Evolutionary conservation across 1,140 invertebrate species (phyloP).

Genomic region (Lasioglossum baleicum): DNA sequence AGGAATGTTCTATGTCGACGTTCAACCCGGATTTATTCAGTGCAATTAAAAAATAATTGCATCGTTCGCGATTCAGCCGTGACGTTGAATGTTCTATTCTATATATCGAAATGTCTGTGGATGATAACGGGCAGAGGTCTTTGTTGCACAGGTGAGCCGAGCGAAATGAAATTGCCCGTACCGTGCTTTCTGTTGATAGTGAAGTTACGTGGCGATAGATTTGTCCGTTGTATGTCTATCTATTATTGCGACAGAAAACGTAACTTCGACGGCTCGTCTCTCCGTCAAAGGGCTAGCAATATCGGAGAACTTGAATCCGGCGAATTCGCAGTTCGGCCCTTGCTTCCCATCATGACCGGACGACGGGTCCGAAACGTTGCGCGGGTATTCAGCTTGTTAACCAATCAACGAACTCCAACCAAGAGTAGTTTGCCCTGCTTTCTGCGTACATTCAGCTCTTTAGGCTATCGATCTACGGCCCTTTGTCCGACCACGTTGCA

Average conservation of each 20-base stretch:
- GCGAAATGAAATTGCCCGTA: conserved; percentile 14
- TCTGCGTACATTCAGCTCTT: conserved; percentile 44
- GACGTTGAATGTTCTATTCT: not conserved
- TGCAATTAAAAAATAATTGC: not conserved
- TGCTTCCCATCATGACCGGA: conserved; percentile 1
- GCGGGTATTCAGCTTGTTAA: conserved; percentile 59
- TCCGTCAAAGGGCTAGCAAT: conserved; percentile 49
- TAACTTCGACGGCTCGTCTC: conserved; percentile 12
- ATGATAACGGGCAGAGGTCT: not conserved
- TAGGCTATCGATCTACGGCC: conserved; percentile 38
- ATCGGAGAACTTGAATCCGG: conserved; percentile 37
- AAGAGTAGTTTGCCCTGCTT: conserved; percentile 45
- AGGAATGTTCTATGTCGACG: too few relatives aligned
- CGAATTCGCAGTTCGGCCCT: conserved; percentile 14
- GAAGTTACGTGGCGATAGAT: conserved; percentile 53
- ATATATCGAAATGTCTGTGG: not conserved
- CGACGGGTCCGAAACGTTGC: conserved; percentile 39
- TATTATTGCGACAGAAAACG: conserved; percentile 28
- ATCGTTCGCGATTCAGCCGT: not conserved
- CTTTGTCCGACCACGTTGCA: conserved; percentile 34
- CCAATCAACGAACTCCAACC: conserved; percentile 58
- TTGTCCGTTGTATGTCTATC: conserved; percentile 22
- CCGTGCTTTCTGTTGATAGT: conserved; percentile 26
- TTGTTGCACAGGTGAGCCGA: not conserved
- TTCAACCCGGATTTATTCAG: not conserved